phyloP scores from a whole-genome alignment of 2,797 vertebrate genomes.

The Periophthalmus magnuspinnatus region DNA sequence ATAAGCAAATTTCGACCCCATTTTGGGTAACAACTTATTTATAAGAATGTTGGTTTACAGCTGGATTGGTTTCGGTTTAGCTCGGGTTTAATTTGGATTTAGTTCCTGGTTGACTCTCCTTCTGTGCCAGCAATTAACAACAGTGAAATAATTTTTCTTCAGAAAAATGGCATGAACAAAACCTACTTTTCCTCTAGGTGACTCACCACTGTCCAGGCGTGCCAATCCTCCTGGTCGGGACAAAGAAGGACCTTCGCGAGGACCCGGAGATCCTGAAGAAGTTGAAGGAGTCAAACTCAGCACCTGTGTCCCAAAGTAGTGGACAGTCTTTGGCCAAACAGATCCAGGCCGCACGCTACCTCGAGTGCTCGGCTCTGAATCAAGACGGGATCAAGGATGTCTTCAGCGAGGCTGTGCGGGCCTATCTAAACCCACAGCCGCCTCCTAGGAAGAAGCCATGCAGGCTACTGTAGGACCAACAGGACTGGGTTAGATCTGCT shows the following conservation, averaged over 20 bases:
- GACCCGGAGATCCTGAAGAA: conserved; percentile 85
- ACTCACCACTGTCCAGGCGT: conserved; percentile 88
- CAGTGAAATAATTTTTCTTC: too few relatives aligned
- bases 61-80: background rate
- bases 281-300: conserved; percentile 90
- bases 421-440: conserved; percentile 84
- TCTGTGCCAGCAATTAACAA: too few relatives aligned
- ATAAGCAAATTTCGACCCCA: too few relatives aligned
- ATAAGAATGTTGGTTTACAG: too few relatives aligned
- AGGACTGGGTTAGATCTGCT: background rate
- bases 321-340: conserved; percentile 83
- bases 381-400: conserved; percentile 90
- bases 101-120: background rate
- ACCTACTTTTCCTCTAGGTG: conserved; percentile 54
- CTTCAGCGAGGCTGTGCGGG: conserved; percentile 84
- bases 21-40: too few relatives aligned
- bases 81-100: too few relatives aligned
- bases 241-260: conserved; percentile 87
- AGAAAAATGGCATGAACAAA: too few relatives aligned
- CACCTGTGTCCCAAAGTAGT: conserved; percentile 84
- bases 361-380: conserved; percentile 88
- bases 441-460: conserved; percentile 77
- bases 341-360: conserved; percentile 86
- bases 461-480: conserved; percentile 79
- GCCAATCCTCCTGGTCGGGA: conserved; percentile 88